Evolutionary conservation across 2,888 invertebrate species (phyloP).

Genomic region (Cylindroiulus punctatus): DNA sequence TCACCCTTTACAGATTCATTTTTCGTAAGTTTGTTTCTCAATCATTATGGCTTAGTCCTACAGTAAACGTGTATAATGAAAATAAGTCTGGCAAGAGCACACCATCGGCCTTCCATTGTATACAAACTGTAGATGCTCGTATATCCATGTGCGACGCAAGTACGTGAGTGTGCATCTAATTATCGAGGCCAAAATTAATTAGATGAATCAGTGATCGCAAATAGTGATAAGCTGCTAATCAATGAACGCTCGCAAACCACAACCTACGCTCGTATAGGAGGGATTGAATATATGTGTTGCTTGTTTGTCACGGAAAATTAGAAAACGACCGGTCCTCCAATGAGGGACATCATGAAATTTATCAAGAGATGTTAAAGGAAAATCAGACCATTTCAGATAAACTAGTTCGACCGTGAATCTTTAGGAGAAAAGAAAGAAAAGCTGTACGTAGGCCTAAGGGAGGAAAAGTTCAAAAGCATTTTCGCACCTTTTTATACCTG

Average conservation of each 20-base stretch:
- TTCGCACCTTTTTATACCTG: too few species aligned
- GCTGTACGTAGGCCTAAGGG: too few species aligned
- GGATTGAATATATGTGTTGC: slow-evolving; percentile 19
- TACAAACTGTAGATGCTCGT: neutral
- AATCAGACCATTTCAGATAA: too few species aligned
- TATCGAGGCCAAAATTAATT: slow-evolving; percentile 49
- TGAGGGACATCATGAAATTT: too few species aligned
- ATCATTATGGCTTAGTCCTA: too few species aligned
- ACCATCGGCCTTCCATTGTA: neutral
- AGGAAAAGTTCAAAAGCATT: too few species aligned
- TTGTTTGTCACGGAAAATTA: slow-evolving; percentile 19
- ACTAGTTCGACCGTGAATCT: too few species aligned
- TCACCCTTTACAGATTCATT: too few species aligned
- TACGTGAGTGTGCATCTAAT: slow-evolving; percentile 48
- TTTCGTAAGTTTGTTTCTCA: too few species aligned
- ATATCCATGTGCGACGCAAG: neutral
- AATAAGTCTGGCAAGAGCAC: neutral
- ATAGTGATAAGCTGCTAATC: slow-evolving; percentile 47
- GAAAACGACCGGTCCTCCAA: neutral
- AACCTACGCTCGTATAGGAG: neutral
- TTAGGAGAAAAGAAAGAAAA: too few species aligned
- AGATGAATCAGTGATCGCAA: slow-evolving; percentile 47
- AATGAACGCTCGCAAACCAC: slow-evolving; percentile 48
- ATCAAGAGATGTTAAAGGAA: too few species aligned
- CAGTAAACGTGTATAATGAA: neutral